Percentiles rank a stretch among this genome's conserved stretches.
Conservation (phyloP, 2,888 invertebrate genomes). For the Tenthredo distinguenda region DNA sequence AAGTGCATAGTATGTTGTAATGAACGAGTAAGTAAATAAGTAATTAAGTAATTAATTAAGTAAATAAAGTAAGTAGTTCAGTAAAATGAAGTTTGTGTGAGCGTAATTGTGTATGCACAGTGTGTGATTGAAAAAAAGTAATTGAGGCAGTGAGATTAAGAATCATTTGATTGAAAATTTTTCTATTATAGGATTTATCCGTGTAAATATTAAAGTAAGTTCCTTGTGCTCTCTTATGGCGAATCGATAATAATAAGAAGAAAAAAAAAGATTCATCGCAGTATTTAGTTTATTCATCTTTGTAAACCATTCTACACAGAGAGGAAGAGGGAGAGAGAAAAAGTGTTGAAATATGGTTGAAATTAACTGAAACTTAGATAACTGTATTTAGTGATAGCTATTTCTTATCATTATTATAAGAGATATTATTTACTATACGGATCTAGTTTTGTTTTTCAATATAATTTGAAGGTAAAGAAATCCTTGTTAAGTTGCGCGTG, state of each 20-base stretch:
- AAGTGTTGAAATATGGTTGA: background rate
- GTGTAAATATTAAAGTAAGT: conserved; percentile 48
- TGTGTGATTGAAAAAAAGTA: conserved; percentile 45
- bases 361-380: conserved; percentile 8
- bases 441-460: background rate
- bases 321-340: background rate
- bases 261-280: conserved; percentile 14
- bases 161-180: conserved; percentile 30
- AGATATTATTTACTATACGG: conserved; percentile 39
- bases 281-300: conserved; percentile 18
- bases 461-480: conserved; percentile 21
- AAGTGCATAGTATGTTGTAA: conserved; percentile 57
- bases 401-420: conserved; percentile 44
- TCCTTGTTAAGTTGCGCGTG: background rate
- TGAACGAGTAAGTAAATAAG: conserved; percentile 55
- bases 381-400: conserved; percentile 30
- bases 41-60: conserved; percentile 45
- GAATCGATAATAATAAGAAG: conserved; percentile 5
- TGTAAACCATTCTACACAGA: background rate
- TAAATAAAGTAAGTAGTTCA: conserved; percentile 48
- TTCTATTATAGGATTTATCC: conserved; percentile 23
- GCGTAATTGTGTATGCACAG: conserved; percentile 53
- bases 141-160: conserved; percentile 42
- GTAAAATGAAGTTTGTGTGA: conserved; percentile 56
- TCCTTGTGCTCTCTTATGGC: conserved; percentile 50